Evolutionary conservation across 2,113 vertebrate species (phyloP).

Genomic region (Felis catus): DNA sequence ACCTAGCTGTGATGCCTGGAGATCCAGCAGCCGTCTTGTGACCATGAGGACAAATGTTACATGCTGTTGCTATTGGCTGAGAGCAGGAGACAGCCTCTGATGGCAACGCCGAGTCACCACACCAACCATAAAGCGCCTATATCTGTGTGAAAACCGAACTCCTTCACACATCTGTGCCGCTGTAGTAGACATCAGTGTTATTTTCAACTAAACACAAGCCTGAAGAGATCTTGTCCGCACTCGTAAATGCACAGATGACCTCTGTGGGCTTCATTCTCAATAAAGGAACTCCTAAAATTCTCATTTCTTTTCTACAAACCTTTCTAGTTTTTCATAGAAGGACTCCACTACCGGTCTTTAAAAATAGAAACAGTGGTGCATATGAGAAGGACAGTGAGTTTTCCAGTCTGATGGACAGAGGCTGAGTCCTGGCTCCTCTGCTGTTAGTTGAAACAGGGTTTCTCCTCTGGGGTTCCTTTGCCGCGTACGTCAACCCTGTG

Average conservation of each 20-base stretch:
- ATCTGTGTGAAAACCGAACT: background rate
- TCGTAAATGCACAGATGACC: background rate
- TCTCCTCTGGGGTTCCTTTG: background rate
- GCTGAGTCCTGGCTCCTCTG: accelerated
- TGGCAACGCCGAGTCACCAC: background rate
- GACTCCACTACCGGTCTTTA: background rate
- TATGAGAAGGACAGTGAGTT: background rate
- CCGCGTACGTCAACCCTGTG: background rate
- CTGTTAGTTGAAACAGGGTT: background rate
- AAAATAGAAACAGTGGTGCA: background rate
- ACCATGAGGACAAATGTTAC: background rate
- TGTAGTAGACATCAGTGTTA: background rate
- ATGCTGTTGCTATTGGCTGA: background rate
- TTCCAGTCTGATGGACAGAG: background rate
- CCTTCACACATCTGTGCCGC: too few relatives aligned
- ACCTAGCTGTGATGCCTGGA: background rate
- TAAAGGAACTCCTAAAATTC: background rate
- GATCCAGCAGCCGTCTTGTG: background rate
- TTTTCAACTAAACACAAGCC: background rate
- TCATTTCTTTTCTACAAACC: background rate
- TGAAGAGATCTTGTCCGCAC: background rate
- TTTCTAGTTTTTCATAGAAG: background rate
- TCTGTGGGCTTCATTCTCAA: background rate
- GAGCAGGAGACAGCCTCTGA: too few relatives aligned
- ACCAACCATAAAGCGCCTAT: accelerated